phyloP scores from a whole-genome alignment of 1,140 invertebrate genomes.

The Heterodera schachtii region DNA sequence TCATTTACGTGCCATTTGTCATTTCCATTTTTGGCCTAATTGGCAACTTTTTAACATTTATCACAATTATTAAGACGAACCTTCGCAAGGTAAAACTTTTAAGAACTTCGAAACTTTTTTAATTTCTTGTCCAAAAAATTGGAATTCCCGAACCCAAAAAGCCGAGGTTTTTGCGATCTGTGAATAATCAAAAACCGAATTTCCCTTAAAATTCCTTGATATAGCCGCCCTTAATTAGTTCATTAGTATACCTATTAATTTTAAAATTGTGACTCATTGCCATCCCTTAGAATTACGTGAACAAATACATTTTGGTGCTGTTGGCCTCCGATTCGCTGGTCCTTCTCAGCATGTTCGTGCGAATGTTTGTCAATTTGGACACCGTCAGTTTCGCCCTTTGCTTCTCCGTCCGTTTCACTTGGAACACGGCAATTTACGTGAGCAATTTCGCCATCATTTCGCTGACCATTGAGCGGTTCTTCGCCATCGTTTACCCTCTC shows the following conservation, averaged over 20 bases:
- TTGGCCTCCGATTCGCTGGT: constrained; percentile 1
- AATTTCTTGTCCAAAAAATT: too few species aligned
- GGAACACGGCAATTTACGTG: constrained; percentile 9
- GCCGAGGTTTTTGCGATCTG: too few species aligned
- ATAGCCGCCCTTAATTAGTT: too few species aligned
- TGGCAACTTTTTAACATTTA: constrained; percentile 1
- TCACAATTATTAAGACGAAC: background rate
- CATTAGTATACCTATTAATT: too few species aligned
- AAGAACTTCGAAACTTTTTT: too few species aligned
- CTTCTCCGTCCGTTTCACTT: background rate
- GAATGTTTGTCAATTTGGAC: constrained; percentile 6
- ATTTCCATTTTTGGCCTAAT: constrained; percentile 10
- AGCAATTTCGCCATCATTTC: constrained; percentile 11
- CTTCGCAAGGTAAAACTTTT: background rate
- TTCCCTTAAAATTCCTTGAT: too few species aligned
- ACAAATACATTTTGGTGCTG: background rate
- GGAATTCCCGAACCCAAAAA: too few species aligned
- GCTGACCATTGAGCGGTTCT: background rate
- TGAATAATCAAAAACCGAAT: too few species aligned
- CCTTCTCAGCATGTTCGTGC: background rate
- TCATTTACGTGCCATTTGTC: background rate
- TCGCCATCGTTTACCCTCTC: constrained; percentile 9
- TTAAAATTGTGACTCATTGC: background rate
- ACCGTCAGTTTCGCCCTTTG: constrained; percentile 4
- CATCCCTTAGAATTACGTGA: background rate